Base-by-base conservation (phyloP, 2,797 vertebrate genomes). In the Lerista edwardsae region DNA sequence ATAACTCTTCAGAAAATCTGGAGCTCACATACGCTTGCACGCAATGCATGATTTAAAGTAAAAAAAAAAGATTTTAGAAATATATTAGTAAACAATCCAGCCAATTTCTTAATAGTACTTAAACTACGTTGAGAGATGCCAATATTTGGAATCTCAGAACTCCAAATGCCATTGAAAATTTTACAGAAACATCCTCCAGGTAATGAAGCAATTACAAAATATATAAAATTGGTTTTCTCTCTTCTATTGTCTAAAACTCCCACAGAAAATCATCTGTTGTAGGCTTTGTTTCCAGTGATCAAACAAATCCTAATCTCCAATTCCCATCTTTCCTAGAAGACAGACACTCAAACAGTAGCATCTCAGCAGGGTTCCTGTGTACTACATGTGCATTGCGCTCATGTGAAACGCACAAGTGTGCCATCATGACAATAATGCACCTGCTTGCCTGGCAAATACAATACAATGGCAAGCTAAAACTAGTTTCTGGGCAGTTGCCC, bases 301-400 rank as follows among this genome's bases (percentile, higher is more conserved):
- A 65, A 74, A 74, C 10, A 34, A 25, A 55, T 55, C 68, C 44
- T 55, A 7, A 29, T 59, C 39, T 84, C 21, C 82, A 78, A 91
- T 89, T 90, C 88, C 39, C 90, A 59, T 90, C 89, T 87, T 86
- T 78, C 71, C 79, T 72, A 85, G 29, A 90, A 84, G 91, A 82
- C 88, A 92, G 86, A 80, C 84, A 90, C 1, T 12, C 73, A 92
- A 93, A 80, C 9, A 3, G 86, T 89, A 91, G 78, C 79, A 91
- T 93, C 90, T 93, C 91, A 91, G 87, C 85, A 91, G 90, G 94
- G 93, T 93, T 91, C 51, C 84, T 90, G 86, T 94, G 92, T 92
- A 91, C 76, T 91, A 92, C 91, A 92, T 83, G 85, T 93, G 86
- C 89, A 90, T 87, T 93, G 90, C 87, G 91, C 31, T 91, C 91